Evolutionary conservation across 37 sponge, comb jelly and placozoan species (phyloP).

Genomic region (Cliona cf. orientalis): DNA sequence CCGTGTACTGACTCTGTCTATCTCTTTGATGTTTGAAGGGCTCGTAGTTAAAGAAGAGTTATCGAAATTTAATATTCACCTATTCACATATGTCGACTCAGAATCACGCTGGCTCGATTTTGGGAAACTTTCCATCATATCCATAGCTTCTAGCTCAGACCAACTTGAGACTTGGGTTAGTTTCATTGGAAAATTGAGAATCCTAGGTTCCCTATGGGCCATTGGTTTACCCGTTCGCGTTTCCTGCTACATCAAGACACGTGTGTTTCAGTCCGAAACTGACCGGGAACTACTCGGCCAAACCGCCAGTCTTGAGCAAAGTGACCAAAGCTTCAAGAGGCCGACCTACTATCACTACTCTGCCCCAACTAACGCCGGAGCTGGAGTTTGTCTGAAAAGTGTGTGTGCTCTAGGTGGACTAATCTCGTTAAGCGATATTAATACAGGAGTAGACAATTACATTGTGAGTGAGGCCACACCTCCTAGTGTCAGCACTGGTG

Average conservation of each 20-base stretch:
- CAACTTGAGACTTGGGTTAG: background rate
- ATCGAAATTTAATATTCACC: background rate
- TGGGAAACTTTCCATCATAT: background rate
- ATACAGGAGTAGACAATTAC: background rate
- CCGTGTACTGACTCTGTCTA: background rate
- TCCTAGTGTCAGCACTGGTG: constrained; percentile 9
- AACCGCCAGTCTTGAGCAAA: background rate
- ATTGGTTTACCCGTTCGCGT: constrained; percentile 11
- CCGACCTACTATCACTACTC: constrained; percentile 23
- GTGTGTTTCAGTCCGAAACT: background rate
- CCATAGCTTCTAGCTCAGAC: background rate
- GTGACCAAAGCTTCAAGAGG: background rate
- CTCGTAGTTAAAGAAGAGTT: background rate
- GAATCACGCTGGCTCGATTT: constrained; percentile 15
- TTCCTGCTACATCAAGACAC: constrained; percentile 22
- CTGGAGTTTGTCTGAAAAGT: constrained; percentile 23
- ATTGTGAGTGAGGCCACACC: constrained; percentile 1
- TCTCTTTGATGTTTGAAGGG: constrained; percentile 9
- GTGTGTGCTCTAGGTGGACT: constrained; percentile 27
- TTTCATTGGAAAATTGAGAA: background rate
- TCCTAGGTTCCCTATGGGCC: constrained; percentile 4
- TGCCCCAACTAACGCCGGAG: background rate
- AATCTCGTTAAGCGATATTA: background rate
- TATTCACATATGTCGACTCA: constrained; percentile 13
- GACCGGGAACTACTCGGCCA: background rate